phyloP scores from a whole-genome alignment of 2,797 vertebrate species.

The Poeciliopsis gracilis region DNA sequence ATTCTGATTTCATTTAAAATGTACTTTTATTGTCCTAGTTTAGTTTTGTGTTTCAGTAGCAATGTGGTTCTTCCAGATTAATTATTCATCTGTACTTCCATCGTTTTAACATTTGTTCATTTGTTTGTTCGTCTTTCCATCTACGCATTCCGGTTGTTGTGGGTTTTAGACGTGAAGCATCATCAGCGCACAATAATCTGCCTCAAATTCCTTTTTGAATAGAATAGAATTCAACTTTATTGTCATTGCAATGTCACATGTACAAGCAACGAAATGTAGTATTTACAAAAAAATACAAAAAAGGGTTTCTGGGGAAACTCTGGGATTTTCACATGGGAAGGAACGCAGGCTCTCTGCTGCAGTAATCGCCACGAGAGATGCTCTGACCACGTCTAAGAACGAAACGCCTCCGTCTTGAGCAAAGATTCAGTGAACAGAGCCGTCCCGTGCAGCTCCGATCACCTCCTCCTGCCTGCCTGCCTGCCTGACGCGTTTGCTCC shows the following conservation, averaged over 20 bases:
- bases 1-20: background rate
- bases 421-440: background rate
- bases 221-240: too few relatives aligned
- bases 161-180: background rate
- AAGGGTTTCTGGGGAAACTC: background rate
- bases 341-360: background rate
- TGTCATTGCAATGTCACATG: too few relatives aligned
- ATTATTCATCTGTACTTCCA: background rate
- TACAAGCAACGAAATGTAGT: too few relatives aligned
- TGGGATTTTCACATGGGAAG: background rate
- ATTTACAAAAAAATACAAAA: too few relatives aligned
- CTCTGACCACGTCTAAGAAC: background rate
- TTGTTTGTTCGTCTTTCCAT: background rate
- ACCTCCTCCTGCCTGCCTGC: background rate
- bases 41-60: too few relatives aligned
- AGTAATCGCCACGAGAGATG: background rate
- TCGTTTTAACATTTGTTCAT: background rate
- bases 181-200: background rate
- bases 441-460: background rate
- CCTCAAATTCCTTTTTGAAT: background rate
- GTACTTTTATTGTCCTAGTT: background rate
- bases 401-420: background rate
- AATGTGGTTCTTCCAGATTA: background rate
- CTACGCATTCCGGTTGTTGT: background rate
- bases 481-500: background rate